A percentile compares a stretch with the other conserved stretches of the same genome.
Conservation (phyloP, 2,113 vertebrate species). For the Corythornis madagascariensis region DNA sequence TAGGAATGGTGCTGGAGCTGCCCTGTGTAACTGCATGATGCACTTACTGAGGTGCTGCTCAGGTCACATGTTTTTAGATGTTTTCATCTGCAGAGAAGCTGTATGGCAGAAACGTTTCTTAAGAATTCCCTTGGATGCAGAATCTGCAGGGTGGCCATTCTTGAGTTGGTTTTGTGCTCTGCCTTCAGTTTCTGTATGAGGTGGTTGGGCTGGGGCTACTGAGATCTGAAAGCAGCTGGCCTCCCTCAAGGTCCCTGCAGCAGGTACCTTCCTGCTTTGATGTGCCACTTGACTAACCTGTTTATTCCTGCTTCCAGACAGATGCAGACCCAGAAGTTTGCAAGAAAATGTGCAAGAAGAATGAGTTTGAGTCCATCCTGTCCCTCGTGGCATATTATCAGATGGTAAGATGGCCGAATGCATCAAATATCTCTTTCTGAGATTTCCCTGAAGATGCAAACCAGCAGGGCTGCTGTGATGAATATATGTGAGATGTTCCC, state of each 20-base stretch:
- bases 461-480: neutral
- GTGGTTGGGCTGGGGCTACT: neutral
- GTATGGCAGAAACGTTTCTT: accelerated
- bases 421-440: neutral
- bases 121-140: neutral
- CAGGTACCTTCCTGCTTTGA: neutral
- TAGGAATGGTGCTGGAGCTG: neutral
- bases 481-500: neutral
- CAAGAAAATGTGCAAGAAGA: constrained; percentile 94
- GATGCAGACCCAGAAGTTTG: constrained; percentile 97
- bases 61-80: neutral
- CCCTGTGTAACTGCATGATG: neutral
- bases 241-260: neutral
- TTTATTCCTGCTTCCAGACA: constrained; percentile 80
- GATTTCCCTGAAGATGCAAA: neutral
- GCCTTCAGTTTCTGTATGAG: neutral
- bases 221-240: neutral
- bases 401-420: constrained; percentile 83
- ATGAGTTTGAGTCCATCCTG: constrained; percentile 87
- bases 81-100: neutral
- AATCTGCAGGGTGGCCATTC: neutral
- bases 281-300: neutral
- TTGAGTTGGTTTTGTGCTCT: neutral
- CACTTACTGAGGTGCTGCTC: neutral
- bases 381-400: constrained; percentile 97